Conservation (phyloP, 2,888 invertebrate species). For the Drosophila borborema region DNA sequence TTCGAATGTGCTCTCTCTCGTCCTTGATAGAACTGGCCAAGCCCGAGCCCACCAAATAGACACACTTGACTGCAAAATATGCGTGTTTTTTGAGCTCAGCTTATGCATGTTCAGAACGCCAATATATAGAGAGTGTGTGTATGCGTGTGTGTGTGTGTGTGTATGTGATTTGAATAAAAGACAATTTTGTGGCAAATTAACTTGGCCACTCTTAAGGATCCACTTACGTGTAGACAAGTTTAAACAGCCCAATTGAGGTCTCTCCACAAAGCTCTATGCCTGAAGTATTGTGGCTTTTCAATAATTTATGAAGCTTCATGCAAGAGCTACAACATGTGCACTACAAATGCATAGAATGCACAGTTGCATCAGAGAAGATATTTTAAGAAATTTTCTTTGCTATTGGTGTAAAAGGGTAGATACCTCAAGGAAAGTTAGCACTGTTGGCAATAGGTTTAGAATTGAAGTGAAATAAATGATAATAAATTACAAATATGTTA, state of each 20-base stretch:
- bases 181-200: conserved; percentile 61
- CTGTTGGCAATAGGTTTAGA: too few species aligned
- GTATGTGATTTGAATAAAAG: conserved; percentile 37
- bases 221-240: conserved; percentile 5
- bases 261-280: conserved; percentile 9
- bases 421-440: too few species aligned
- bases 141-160: neutral
- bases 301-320: conserved; percentile 11
- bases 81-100: conserved; percentile 57
- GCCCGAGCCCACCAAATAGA: conserved; percentile 45
- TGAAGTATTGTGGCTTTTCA: conserved; percentile 13
- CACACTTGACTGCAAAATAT: conserved; percentile 53
- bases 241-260: conserved; percentile 19
- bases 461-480: too few species aligned
- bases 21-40: conserved; percentile 21
- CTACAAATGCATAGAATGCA: conserved; percentile 2
- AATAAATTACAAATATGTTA: too few species aligned
- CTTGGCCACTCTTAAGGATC: conserved; percentile 39
- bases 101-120: conserved; percentile 51
- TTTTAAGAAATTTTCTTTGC: neutral
- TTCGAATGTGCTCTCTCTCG: conserved; percentile 57
- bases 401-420: neutral
- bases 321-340: conserved; percentile 1
- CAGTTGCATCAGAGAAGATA: neutral
- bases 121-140: conserved; percentile 14